Conservation (phyloP, 2,113 vertebrate species). For the Sigmodon hispidus region DNA sequence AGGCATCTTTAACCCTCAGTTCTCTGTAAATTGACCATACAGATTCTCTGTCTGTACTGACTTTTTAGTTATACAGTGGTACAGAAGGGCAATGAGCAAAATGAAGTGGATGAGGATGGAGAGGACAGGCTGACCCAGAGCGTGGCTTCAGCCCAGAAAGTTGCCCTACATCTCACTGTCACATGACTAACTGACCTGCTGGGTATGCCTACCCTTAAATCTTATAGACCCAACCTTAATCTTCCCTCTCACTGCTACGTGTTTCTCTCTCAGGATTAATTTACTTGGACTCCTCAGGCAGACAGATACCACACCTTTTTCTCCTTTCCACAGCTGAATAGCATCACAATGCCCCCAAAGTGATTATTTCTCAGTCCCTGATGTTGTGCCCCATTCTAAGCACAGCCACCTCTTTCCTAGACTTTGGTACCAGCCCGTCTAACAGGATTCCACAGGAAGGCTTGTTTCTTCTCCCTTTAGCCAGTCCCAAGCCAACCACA, state of each 20-base stretch:
- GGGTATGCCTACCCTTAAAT: no score
- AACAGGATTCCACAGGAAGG: neutral
- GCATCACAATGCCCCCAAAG: neutral
- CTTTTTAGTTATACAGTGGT: neutral
- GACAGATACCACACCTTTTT: neutral
- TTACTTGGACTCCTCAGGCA: neutral
- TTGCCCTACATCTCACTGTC: neutral
- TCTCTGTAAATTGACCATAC: neutral
- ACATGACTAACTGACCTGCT: neutral
- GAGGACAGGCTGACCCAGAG: neutral
- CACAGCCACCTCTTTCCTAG: accelerated
- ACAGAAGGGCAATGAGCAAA: neutral
- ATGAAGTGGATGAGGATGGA: neutral
- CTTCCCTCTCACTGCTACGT: no score
- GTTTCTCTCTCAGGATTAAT: neutral
- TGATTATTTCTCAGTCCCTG: neutral
- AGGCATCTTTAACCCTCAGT: neutral
- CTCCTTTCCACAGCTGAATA: neutral
- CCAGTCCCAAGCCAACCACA: neutral
- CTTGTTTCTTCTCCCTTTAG: neutral
- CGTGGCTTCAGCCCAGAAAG: neutral
- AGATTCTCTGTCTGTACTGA: neutral
- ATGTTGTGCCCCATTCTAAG: accelerated
- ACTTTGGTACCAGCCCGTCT: neutral
- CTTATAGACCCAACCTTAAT: neutral